Base-by-base conservation (phyloP, 1,140 invertebrate species). In the Zaprionus inermis region DNA sequence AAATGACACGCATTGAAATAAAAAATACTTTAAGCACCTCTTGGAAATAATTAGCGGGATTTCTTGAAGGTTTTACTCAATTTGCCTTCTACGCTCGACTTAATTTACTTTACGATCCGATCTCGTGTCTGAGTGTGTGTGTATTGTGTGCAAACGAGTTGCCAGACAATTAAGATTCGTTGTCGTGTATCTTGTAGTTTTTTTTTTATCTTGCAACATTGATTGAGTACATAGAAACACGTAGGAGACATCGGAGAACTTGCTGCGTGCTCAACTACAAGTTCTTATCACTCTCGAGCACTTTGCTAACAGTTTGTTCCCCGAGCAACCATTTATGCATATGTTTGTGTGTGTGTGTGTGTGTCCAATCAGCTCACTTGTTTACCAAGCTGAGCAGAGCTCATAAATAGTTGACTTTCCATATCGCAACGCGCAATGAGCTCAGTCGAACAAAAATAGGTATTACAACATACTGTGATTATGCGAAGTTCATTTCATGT, bases 391-490 rank as follows among this genome's bases (percentile, higher is more conserved):
- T 44, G n/a, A 7, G 38, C 7, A 44, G 14, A 36, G 24, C 4
- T 66, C 76, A 78, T 69, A 69, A 66, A 67, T 65, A 64, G 68
- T 60, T 65, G 30, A 56, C 46, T 18, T 32, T 22, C 16, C 55
- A 16, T 71, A 71, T 73, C 59, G 49, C 36, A n/a, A 2, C 52
- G n/a, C 30, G 6, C 16, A 49, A 18, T 14, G 16, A 76, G 22
- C 56, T 49, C 44, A 49, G 44, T 56, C 52, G 49, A 24, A 70
- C 76, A 36, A 79, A 86, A 86, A 88, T 88, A 88, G 83, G 22
- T 65, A 88, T 86, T 86, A 82, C 82, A 79, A 76, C 24, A 28
- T 28, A 28, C 24, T 28, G 24, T 28, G 24, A 28, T 28, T 28
- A 28, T 28, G 24, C 24, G 24, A 28, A 28, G 24, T 28, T 5